Evolutionary conservation across 1,140 invertebrate species (phyloP), one percentile per base, ranked within the genome.

Genomic region (Hyposmocoma kahamanoa): DNA sequence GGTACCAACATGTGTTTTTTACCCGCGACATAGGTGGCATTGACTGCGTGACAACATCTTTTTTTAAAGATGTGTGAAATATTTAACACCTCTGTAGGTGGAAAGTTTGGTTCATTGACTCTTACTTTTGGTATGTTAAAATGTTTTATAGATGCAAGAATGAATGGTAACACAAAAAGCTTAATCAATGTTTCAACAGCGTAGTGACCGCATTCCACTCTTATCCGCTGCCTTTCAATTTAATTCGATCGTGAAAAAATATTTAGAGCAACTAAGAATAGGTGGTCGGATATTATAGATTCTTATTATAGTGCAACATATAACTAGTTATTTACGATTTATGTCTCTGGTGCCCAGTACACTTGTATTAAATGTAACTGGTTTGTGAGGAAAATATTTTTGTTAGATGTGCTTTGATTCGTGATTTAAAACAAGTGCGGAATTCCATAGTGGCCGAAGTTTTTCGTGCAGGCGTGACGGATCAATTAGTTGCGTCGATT

Each of bases 201-300:
- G 72, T 30, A 13, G 10, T 17, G 32, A 53, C 74, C 70, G 68
- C 69, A 75, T 78, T 78, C 72, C 67, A 39, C 34, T 52, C 54
- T 63, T 70, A 72, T 72, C 59, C 66, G 61, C 66, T 62, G 62
- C 47, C 69, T 72, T 77, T 70, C 70, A 59, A 68, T 72, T 74
- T 77, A 77, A 77, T 77, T 72, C 72, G 65, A 77, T 72, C 67
- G 69, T 74, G 65, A 71, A 77, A 72, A 72, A 36, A 36, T 53
- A 48, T 53, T 53, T 36, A 22, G 44, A 44, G 20, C 51, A 21
- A 48, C 24, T 20, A 26, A 17, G n/a, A 39, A 19, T 19, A 41
- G 17, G 24, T 26, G 18, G n/a, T n/a, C n/a, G n/a, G n/a, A n/a
- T n/a, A n/a, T n/a, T n/a, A n/a, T n/a, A n/a, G n/a, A n/a, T n/a